Conservation (phyloP, 2,797 vertebrate species). For the Phoeniculus purpureus region DNA sequence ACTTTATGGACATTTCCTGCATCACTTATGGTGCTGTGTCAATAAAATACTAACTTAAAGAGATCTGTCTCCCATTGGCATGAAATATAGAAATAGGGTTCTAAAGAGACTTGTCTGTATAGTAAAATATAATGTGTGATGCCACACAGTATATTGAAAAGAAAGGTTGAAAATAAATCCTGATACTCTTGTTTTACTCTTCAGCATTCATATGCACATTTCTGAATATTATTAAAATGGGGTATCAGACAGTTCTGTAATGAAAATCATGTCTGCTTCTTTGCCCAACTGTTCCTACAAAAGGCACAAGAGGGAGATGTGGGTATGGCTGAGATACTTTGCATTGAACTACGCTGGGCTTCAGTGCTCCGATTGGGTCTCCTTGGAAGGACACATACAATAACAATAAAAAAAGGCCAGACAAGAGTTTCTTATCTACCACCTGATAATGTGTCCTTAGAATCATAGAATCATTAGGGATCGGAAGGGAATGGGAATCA, state of each 20-base stretch:
- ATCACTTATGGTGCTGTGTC: not conserved
- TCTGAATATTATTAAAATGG: not conserved
- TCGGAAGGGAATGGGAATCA: no score
- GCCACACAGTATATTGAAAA: not conserved
- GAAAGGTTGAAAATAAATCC: constrained; percentile 22
- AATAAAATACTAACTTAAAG: constrained; percentile 8
- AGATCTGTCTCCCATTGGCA: not conserved
- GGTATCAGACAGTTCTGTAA: not conserved
- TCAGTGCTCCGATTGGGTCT: not conserved
- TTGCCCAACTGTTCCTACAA: not conserved
- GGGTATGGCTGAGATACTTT: not conserved
- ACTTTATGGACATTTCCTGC: not conserved
- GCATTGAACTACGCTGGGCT: not conserved
- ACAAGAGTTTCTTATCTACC: not conserved
- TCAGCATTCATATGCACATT: not conserved
- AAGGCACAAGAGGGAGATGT: not conserved
- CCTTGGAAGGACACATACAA: not conserved
- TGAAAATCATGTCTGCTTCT: not conserved
- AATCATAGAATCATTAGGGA: no score
- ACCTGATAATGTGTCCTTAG: not conserved
- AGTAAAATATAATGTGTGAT: constrained; percentile 16
- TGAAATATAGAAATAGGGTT: not conserved
- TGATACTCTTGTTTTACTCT: not conserved
- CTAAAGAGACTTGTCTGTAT: not conserved
- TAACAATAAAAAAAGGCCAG: not conserved